Conservation (phyloP, 2,113 vertebrate genomes). For the Terrapene triunguis region DNA sequence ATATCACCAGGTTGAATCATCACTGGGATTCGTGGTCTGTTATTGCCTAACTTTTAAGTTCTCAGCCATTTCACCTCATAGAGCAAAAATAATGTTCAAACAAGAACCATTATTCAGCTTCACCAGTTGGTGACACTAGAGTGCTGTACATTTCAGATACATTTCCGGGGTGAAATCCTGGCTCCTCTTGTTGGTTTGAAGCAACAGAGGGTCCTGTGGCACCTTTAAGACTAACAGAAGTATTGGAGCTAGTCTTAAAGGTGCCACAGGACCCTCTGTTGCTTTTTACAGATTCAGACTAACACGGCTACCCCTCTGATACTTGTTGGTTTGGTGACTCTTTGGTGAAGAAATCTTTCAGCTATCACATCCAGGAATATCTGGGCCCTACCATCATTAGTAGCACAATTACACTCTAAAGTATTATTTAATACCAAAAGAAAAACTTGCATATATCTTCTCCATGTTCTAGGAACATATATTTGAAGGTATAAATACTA, state of each 20-base stretch:
- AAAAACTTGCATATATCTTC: not conserved
- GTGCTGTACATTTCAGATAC: not conserved
- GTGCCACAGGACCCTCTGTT: no score
- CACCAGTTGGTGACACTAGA: not conserved
- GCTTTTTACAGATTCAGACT: no score
- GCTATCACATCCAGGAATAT: no score
- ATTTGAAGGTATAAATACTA: not conserved
- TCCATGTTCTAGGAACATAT: not conserved
- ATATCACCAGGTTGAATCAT: not conserved
- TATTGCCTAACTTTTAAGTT: not conserved
- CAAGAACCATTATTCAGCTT: not conserved
- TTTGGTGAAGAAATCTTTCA: no score
- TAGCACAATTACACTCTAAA: not conserved
- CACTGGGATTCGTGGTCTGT: not conserved
- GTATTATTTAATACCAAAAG: not conserved
- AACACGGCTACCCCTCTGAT: no score
- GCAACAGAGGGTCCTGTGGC: no score
- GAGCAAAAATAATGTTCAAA: not conserved
- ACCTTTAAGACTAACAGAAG: no score
- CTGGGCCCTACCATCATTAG: no score
- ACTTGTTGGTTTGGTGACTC: no score
- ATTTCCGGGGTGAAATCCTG: no score
- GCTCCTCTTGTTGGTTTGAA: no score
- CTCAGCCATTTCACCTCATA: not conserved
- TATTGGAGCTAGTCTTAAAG: no score